phyloP scores from a whole-genome alignment of 2,888 invertebrate species.

The Nomada flava region DNA sequence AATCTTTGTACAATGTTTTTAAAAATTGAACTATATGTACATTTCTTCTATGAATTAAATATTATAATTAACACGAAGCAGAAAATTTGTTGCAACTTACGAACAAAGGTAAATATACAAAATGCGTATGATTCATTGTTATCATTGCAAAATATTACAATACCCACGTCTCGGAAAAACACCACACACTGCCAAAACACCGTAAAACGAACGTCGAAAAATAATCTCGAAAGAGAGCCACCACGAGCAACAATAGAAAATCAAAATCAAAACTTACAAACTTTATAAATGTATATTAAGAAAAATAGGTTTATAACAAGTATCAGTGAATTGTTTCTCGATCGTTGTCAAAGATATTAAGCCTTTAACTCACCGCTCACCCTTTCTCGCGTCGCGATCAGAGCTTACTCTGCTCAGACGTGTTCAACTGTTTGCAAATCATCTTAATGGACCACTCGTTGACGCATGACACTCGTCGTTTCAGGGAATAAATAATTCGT shows the following conservation, averaged over 20 bases:
- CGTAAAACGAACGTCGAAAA: background rate
- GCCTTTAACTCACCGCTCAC: background rate
- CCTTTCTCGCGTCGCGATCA: conserved; percentile 1
- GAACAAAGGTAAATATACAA: too few relatives aligned
- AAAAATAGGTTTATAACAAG: background rate
- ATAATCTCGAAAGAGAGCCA: background rate
- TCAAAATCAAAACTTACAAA: background rate
- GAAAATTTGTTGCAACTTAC: too few relatives aligned
- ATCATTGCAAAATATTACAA: too few relatives aligned
- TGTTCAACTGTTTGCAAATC: conserved; percentile 1
- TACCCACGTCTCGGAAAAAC: too few relatives aligned
- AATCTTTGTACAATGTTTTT: too few relatives aligned
- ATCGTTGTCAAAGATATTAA: too few relatives aligned
- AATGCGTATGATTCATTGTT: too few relatives aligned
- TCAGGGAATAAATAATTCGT: background rate
- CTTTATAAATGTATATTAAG: background rate
- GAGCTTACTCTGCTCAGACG: background rate
- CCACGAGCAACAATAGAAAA: background rate
- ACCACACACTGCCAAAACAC: too few relatives aligned
- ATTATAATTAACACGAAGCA: too few relatives aligned
- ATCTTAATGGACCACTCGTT: conserved; percentile 16
- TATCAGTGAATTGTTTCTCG: conserved; percentile 5
- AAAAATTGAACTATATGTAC: too few relatives aligned
- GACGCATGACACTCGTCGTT: background rate
- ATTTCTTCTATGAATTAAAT: too few relatives aligned